Evolutionary conservation across 2,797 vertebrate species (phyloP).

Genomic region (Chrosomus eos): DNA sequence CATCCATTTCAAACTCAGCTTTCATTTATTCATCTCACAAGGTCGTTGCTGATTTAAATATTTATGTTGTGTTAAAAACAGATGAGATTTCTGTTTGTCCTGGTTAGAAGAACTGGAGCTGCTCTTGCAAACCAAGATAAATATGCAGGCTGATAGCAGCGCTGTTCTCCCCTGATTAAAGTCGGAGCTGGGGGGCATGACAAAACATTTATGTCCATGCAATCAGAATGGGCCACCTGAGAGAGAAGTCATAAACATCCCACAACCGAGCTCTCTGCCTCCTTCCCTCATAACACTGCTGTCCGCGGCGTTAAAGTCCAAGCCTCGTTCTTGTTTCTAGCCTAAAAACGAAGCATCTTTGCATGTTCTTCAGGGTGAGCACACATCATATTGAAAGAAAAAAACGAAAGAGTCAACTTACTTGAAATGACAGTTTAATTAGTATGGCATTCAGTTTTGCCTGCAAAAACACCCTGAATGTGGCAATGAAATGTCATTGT

Average conservation of each 20-base stretch:
- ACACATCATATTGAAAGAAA: neutral
- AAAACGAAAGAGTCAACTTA: neutral
- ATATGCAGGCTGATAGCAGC: conserved; percentile 4
- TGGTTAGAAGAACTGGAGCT: neutral
- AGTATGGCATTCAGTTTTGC: neutral
- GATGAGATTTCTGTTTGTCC: conserved; percentile 7
- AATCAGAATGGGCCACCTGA: conserved; percentile 25
- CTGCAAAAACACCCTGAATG: conserved; percentile 4
- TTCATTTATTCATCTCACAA: neutral
- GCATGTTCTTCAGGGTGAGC: neutral
- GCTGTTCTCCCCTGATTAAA: conserved; percentile 26
- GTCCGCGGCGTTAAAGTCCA: neutral
- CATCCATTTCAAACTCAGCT: neutral
- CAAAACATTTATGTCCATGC: conserved; percentile 21
- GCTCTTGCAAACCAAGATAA: conserved; percentile 29
- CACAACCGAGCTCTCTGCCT: neutral
- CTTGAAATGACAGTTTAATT: neutral
- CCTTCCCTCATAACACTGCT: neutral
- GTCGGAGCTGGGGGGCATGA: conserved; percentile 23
- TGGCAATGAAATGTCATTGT: conserved; percentile 17
- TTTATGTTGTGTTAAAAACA: conserved; percentile 11
- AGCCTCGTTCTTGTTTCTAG: neutral
- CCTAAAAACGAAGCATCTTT: neutral
- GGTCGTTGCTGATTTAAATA: conserved; percentile 6
- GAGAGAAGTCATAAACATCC: conserved; percentile 13